These are phyloP conservation scores for Enteromius fasciolatus DNA, from an alignment of 2,797 vertebrate species.

Conservation along the genomic window DNA sequence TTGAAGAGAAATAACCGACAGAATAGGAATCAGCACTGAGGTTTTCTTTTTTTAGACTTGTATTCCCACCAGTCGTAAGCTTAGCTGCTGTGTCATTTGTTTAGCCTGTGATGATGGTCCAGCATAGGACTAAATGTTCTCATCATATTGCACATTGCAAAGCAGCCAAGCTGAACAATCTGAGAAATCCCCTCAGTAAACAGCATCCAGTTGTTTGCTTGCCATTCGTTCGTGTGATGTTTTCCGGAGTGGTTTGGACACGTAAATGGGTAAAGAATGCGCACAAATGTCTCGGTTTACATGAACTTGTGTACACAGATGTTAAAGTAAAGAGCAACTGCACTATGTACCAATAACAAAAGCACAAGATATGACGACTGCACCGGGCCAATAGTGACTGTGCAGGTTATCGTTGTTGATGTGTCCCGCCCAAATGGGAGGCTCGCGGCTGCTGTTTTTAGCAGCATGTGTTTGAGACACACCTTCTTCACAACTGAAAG, in stretches of 20 bases:
- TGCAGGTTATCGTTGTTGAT: slow-evolving; percentile 51
- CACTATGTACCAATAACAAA: slow-evolving; percentile 55
- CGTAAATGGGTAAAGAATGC: not conserved
- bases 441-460: slow-evolving; percentile 53
- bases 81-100: slow-evolving; percentile 18
- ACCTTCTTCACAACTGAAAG: slow-evolving; percentile 58
- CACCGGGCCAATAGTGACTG: slow-evolving; percentile 50
- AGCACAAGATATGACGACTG: slow-evolving; percentile 40
- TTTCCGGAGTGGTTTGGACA: slow-evolving; percentile 50
- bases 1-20: not conserved
- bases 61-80: not conserved
- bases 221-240: slow-evolving; percentile 67
- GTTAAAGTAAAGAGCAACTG: slow-evolving; percentile 40
- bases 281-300: not conserved
- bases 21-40: not conserved
- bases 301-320: not conserved
- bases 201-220: slow-evolving; percentile 58
- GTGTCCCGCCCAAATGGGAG: slow-evolving; percentile 50
- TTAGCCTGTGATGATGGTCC: slow-evolving; percentile 1
- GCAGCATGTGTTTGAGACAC: slow-evolving; percentile 49
- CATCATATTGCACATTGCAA: slow-evolving; percentile 2
- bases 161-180: not conserved
- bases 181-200: not conserved
- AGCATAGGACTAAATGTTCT: slow-evolving; percentile 6
- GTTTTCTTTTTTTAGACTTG: not conserved